phyloP scores from a whole-genome alignment of 2,797 vertebrate species.

The Acanthiza pusilla region DNA sequence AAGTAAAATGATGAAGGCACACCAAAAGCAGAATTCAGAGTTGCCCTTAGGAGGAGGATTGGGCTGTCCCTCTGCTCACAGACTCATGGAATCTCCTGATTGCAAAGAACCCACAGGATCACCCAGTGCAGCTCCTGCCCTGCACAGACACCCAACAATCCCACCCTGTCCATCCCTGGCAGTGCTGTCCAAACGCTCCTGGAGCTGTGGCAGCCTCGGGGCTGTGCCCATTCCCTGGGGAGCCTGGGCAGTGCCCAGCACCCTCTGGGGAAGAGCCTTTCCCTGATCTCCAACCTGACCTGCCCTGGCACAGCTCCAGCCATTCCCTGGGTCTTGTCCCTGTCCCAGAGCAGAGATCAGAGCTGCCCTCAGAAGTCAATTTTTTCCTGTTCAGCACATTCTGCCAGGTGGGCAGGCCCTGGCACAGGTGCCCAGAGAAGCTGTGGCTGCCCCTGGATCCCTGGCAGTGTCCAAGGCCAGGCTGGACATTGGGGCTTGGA shows the following conservation, averaged over 20 bases:
- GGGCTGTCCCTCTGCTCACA: background rate
- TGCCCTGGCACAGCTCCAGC: background rate
- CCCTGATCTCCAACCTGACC: fast-evolving
- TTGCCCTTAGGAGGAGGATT: fast-evolving
- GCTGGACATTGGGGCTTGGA: fast-evolving
- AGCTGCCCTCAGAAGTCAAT: background rate
- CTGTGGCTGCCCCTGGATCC: background rate
- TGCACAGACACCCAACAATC: fast-evolving
- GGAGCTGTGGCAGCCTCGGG: background rate
- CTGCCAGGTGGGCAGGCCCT: background rate
- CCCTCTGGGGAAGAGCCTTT: background rate
- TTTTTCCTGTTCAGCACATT: background rate
- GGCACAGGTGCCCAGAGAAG: background rate
- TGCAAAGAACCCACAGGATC: background rate
- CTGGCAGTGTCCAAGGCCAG: background rate
- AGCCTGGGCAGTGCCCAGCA: background rate
- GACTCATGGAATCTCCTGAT: background rate
- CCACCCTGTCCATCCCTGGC: background rate
- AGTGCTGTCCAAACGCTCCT: background rate
- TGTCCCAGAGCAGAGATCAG: fast-evolving
- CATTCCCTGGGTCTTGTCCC: fast-evolving
- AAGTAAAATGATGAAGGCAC: background rate
- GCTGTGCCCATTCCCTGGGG: background rate
- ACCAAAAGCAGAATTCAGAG: fast-evolving
- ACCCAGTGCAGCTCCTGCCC: fast-evolving